Base-by-base conservation (phyloP, 2,113 vertebrate genomes). In the Todiramphus saurophagus region DNA sequence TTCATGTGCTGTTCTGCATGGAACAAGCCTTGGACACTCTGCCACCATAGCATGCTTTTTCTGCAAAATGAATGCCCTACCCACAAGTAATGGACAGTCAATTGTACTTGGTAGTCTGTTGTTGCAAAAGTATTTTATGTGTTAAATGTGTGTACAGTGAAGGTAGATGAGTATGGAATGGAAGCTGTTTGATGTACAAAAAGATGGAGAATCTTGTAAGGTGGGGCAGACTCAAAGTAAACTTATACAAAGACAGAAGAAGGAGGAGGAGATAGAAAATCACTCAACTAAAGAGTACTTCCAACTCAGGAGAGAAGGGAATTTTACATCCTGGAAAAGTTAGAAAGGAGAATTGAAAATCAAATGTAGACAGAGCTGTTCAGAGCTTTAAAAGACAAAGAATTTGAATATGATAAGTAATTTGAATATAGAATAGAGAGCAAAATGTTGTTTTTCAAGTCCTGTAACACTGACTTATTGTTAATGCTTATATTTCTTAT, bases 131-230 rank as follows among this genome's bases (percentile, higher is more conserved):
- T 35, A 7, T 87, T 92, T 91, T 0, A 0, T 51, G 39, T 9
- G 13, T 16, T 6, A 1, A 68, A 46, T 17, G 1, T 11, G 10
- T 13, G 5, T 31, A 41, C 16, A 55, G 3, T 14, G 13, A 43
- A 59, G 39, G 53, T 27, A 75, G 13, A 4, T 58, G 41, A 55
- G 13, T 20, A 28, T 66, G 72, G n/a, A 86, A 62, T 37, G 15
- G 21, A 79, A 86, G 14, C 33, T 66, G 8, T 48, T 56, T 92
- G 46, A 83, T 48, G 13, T 16, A 41, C 2, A 50, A 46, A 94
- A 77, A 50, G 11, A n/a, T 4, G 3, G 41, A 83, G 24, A 86
- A 69, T 85, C 18, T 59, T 73, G 6, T 50, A 66, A 83, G 44
- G 53, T 44, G 62, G 27, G 16, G 11, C 16, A 69, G 50, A 44